Evolutionary conservation across 2,113 vertebrate genomes (phyloP), one percentile per base, ranked within the genome.

Genomic region (Xenus cinereus): DNA sequence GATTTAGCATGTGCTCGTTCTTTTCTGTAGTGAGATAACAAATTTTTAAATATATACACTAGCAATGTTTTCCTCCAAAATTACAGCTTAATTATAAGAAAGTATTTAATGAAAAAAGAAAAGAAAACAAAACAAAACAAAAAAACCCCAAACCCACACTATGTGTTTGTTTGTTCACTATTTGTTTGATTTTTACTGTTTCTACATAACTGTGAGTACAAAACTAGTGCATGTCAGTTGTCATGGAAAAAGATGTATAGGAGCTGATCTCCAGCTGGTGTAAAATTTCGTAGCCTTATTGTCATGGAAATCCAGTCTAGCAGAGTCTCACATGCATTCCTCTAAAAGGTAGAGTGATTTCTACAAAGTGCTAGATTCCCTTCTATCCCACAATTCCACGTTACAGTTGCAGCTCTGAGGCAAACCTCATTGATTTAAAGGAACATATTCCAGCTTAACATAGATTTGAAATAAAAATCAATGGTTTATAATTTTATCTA

Each of bases 101-200:
- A 73, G 12, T 24, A 35, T 28, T 77, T 60, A 3, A 67, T 84
- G 3, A 63, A 84, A 68, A 69, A 4, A 33, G 62, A 56, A 35
- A 35, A 14, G 19, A 54, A 50, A 6, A 28, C 5, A 19, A 19
- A n/a, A 19, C 20, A 15, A 28, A 28, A 48, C 45, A 18, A 46
- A 21, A 46, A 46, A 46, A 48, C 5, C 21, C 13, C 9, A 16
- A 13, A 6, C 2, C 4, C 8, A 35, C 3, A 17, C 22, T 0
- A 0, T n/a, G 1, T 33, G 56, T 51, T 80, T 80, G 7, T 84
- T 84, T 59, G 41, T 68, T 78, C 41, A 37, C 14, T 76, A 6
- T 72, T 67, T 35, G 8, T 79, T 84, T 64, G 16, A 48, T 79
- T 91, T 78, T 94, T 60, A 72, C 35, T 82, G 5, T 39, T 60